A percentile compares a stretch with the other conserved stretches of the same genome.
Evolutionary conservation across 2,797 vertebrate species (phyloP).

Genomic region (Sebastes vulpes): DNA sequence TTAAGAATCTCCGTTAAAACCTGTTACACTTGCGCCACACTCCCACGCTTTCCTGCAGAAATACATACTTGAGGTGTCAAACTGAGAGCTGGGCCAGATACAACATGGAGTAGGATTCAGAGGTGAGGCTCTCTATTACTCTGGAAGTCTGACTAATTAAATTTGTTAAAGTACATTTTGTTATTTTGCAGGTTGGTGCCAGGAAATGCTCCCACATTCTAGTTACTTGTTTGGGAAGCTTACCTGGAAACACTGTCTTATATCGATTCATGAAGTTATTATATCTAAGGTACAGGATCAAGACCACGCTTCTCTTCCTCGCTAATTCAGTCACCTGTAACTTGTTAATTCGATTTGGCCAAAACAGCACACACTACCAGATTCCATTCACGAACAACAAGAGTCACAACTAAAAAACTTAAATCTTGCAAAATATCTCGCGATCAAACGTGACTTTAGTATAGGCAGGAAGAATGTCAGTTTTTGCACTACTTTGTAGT

Average conservation of each 20-base stretch:
- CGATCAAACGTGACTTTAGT: too few relatives aligned
- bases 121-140: not conserved
- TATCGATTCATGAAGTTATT: not conserved
- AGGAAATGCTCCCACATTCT: not conserved
- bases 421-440: too few relatives aligned
- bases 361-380: too few relatives aligned
- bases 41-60: conserved; percentile 17
- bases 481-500: too few relatives aligned
- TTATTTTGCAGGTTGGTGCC: not conserved
- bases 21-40: conserved; percentile 61
- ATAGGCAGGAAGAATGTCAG: too few relatives aligned
- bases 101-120: not conserved
- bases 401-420: too few relatives aligned
- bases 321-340: too few relatives aligned
- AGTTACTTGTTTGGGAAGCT: not conserved
- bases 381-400: too few relatives aligned
- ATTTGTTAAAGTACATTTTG: not conserved
- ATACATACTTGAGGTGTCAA: not conserved
- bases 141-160: not conserved
- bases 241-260: not conserved
- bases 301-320: not conserved
- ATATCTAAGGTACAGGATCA: not conserved
- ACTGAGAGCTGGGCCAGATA: not conserved
- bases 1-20: conserved; percentile 62
- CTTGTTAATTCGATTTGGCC: too few relatives aligned